Percentiles rank a stretch among this genome's conserved stretches.
Evolutionary conservation across 1,140 invertebrate genomes (phyloP).

Genomic region (Micrasema minimum): DNA sequence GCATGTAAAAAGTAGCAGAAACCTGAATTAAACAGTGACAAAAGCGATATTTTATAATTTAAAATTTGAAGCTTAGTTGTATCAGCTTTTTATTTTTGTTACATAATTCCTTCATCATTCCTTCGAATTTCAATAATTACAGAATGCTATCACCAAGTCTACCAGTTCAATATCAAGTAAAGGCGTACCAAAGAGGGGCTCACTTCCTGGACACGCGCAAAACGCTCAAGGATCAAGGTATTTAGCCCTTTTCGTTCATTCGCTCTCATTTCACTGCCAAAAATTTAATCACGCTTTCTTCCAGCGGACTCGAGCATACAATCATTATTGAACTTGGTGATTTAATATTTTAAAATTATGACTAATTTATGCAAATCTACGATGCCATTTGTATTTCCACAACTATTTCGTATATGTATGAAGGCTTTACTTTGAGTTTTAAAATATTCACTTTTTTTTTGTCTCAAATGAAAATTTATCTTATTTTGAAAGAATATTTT

Average conservation of each 20-base stretch:
- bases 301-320: neutral
- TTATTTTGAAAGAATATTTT: neutral
- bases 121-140: slow-evolving; percentile 49
- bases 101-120: too few species aligned
- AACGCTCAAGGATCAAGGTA: slow-evolving; percentile 59
- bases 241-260: neutral
- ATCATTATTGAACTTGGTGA: too few species aligned
- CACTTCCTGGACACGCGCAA: slow-evolving; percentile 56
- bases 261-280: neutral
- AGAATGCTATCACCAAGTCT: slow-evolving; percentile 60
- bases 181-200: slow-evolving; percentile 58
- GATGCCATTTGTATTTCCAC: too few species aligned
- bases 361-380: too few species aligned
- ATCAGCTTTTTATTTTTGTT: too few species aligned
- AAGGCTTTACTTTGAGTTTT: too few species aligned
- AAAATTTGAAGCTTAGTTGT: too few species aligned
- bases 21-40: too few species aligned
- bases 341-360: too few species aligned
- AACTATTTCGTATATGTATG: too few species aligned
- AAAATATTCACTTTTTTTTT: slow-evolving; percentile 1
- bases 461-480: neutral
- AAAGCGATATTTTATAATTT: too few species aligned
- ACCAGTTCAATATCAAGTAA: slow-evolving; percentile 58
- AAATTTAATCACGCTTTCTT: neutral
- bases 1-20: too few species aligned